phyloP scores from a whole-genome alignment of 2,113 vertebrate species.

The Lophius piscatorius region DNA sequence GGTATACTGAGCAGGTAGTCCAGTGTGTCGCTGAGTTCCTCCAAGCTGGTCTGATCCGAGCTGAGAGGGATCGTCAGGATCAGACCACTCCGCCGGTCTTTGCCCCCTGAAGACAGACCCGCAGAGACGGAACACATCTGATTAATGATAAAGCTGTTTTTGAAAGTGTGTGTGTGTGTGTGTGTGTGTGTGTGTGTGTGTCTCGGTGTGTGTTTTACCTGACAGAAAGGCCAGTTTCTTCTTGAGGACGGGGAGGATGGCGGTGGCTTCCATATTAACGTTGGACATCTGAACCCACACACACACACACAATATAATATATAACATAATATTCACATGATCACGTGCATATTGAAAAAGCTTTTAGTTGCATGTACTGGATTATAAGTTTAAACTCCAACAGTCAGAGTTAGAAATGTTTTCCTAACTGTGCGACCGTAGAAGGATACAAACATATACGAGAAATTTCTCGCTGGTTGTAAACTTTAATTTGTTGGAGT shows the following conservation, averaged over 20 bases:
- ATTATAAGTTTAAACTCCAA: too few species aligned
- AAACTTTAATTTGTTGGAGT: too few species aligned
- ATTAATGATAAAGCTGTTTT: neutral
- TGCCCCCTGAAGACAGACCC: slow-evolving; percentile 83
- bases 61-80: slow-evolving; percentile 97
- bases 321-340: too few species aligned
- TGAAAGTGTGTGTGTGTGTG: slow-evolving; percentile 8
- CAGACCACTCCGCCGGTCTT: slow-evolving; percentile 96
- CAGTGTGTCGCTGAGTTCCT: slow-evolving; percentile 94
- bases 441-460: too few species aligned
- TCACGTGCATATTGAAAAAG: too few species aligned
- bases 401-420: too few species aligned
- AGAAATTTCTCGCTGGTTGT: too few species aligned
- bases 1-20: slow-evolving; percentile 98
- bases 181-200: slow-evolving; percentile 11
- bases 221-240: slow-evolving; percentile 98
- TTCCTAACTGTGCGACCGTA: too few species aligned
- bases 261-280: slow-evolving; percentile 88
- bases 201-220: slow-evolving; percentile 80
- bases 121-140: neutral
- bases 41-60: slow-evolving; percentile 98
- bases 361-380: too few species aligned
- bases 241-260: slow-evolving; percentile 92
- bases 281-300: slow-evolving; percentile 60
- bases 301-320: neutral